These are phyloP conservation scores for Lasiurus borealis DNA, from an alignment of 2,113 vertebrate species.

Conservation along the genomic window DNA sequence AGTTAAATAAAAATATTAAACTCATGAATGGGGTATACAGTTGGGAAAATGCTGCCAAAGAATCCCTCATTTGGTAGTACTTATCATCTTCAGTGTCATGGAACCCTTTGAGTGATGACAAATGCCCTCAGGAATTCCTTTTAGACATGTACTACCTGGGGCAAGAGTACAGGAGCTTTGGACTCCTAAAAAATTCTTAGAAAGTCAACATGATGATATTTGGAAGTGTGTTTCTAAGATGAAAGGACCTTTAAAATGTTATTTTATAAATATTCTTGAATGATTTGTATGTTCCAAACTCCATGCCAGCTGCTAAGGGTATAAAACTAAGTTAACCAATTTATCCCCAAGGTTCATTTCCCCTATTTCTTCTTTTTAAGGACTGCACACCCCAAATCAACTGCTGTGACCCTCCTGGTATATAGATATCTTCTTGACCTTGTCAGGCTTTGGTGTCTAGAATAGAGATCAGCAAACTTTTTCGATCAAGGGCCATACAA, in stretches of 20 bases:
- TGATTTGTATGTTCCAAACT: neutral
- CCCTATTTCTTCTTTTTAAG: neutral
- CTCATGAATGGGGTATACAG: too few species aligned
- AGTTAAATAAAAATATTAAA: neutral
- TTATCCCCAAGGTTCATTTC: neutral
- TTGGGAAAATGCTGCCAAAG: too few species aligned
- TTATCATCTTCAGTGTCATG: neutral
- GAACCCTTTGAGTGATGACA: neutral
- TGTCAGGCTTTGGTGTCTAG: neutral
- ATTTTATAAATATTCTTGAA: neutral
- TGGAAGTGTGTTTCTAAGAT: neutral
- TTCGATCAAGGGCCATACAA: neutral
- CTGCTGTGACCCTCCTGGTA: neutral
- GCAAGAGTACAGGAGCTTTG: neutral
- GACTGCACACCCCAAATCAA: neutral
- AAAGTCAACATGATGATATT: neutral
- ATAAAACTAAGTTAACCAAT: neutral
- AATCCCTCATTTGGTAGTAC: neutral
- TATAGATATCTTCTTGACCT: constrained; percentile 18
- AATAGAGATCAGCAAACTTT: neutral
- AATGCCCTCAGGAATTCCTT: neutral
- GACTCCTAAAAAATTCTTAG: neutral
- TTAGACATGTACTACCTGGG: neutral
- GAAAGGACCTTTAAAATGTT: neutral
- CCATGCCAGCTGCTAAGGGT: neutral